Evolutionary conservation across 2,888 invertebrate species (phyloP).

Genomic region (Acanthopleura granulata): DNA sequence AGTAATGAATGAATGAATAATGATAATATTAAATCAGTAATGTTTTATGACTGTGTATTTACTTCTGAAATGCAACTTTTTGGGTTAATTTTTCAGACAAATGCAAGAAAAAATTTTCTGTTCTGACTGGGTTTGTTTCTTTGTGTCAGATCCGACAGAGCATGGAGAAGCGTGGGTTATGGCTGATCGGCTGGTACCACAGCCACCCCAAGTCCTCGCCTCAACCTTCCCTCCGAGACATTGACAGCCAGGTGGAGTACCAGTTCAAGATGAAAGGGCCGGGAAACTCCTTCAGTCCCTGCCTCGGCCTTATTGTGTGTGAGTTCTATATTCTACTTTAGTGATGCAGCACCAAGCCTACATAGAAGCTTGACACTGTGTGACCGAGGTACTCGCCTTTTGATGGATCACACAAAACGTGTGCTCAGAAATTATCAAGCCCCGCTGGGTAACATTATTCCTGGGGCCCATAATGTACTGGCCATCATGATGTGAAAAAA

Average conservation of each 20-base stretch:
- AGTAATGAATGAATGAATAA: too few relatives aligned
- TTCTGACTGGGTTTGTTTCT: neutral
- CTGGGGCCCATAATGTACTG: too few relatives aligned
- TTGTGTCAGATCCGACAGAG: conserved; percentile 78
- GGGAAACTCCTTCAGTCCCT: conserved; percentile 91
- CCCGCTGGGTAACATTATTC: too few relatives aligned
- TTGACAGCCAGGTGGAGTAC: conserved; percentile 93
- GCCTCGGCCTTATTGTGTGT: conserved; percentile 93
- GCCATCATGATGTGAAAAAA: too few relatives aligned
- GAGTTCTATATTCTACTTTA: conserved; percentile 70
- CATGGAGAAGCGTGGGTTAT: conserved; percentile 85
- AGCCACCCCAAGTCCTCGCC: conserved; percentile 86
- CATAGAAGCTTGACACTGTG: neutral
- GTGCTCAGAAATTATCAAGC: too few relatives aligned
- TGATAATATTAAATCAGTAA: too few relatives aligned
- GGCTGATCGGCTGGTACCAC: conserved; percentile 95
- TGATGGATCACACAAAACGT: too few relatives aligned
- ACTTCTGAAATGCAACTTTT: too few relatives aligned
- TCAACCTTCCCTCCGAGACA: conserved; percentile 84
- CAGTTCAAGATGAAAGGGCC: conserved; percentile 94
- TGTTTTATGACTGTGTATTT: too few relatives aligned
- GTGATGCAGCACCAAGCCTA: neutral
- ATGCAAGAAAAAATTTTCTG: too few relatives aligned
- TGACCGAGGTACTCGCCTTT: too few relatives aligned
- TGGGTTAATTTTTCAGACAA: too few relatives aligned